Conservation (phyloP, 2,888 invertebrate genomes). For the Cheilosia impressa region DNA sequence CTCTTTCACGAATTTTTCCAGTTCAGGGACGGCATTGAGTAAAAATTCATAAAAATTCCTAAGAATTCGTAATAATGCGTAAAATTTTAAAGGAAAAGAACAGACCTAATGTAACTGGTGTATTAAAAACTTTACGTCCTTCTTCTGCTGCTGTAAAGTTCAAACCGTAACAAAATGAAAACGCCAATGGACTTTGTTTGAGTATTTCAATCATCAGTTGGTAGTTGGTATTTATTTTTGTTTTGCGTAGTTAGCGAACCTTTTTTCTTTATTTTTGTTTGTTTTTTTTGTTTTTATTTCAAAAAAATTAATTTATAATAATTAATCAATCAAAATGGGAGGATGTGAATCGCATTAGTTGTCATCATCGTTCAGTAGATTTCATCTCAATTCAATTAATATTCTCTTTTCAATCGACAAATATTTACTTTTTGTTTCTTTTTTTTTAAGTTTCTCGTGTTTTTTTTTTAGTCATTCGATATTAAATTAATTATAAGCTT, state of each 20-base stretch:
- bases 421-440: constrained; percentile 23
- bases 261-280: constrained; percentile 36
- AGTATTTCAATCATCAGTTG: constrained; percentile 74
- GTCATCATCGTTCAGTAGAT: constrained; percentile 14
- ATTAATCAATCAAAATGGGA: constrained; percentile 66
- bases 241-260: constrained; percentile 52
- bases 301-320: constrained; percentile 61
- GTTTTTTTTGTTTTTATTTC: constrained; percentile 32
- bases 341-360: constrained; percentile 59
- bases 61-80: too few species aligned
- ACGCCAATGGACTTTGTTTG: constrained; percentile 56
- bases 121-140: too few species aligned
- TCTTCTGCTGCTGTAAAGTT: neutral
- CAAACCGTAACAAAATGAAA: constrained; percentile 38
- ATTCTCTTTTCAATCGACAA: constrained; percentile 31
- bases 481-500: constrained; percentile 70
- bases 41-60: too few species aligned
- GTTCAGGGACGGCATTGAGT: too few species aligned
- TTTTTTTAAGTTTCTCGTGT: constrained; percentile 3
- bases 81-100: too few species aligned
- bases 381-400: constrained; percentile 28
- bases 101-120: too few species aligned
- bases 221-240: constrained; percentile 34
- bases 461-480: constrained; percentile 46
- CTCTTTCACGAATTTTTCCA: too few species aligned